Evolutionary conservation across 2,888 invertebrate species (phyloP), one percentile per base, ranked within the genome.

Genomic region (Laothoe populi): DNA sequence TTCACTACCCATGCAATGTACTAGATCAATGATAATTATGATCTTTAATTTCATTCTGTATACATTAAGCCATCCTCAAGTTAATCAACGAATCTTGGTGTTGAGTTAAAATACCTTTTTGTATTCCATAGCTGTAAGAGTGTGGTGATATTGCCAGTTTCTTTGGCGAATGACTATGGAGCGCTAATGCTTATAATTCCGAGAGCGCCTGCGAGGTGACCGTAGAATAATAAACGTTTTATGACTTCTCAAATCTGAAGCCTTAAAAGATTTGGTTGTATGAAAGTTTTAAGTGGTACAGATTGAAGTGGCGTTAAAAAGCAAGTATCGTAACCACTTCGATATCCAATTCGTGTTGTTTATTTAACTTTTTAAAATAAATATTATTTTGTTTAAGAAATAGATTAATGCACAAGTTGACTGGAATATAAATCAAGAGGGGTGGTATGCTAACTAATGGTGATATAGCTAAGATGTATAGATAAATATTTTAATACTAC

Each of bases 131-230:
- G 75, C 81, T 79, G 83, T 81, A 84, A 71, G 80, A 82, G 83
- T 77, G 73, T 72, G 83, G 83, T 78, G 83, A 87, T 88, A 87
- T 85, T 82, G 84, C 75, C 81, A 81, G 86, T 86, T 87, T 87
- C 87, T 89, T 86, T 83, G 72, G 82, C 80, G 78, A 84, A 83
- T 81, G 81, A 80, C 81, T 83, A 75, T 84, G 74, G 82, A 80
- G 83, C 83, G 82, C 81, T 84, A 80, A 81, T 79, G 77, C 83
- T 88, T 90, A 87, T 87, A 90, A 90, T 90, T 89, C 91, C 75
- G 81, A 76, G 79, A 82, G 87, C 85, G 82, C 77, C 78, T 74
- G 72, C 68, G 69, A 74, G 74, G 82, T 87, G 86, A 75, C 73
- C 69, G 67, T 76, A 70, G 91, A 90, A 91, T 91, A 87, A 79